phyloP scores from a whole-genome alignment of 2,113 vertebrate species.

The Corydoras maculifer region DNA sequence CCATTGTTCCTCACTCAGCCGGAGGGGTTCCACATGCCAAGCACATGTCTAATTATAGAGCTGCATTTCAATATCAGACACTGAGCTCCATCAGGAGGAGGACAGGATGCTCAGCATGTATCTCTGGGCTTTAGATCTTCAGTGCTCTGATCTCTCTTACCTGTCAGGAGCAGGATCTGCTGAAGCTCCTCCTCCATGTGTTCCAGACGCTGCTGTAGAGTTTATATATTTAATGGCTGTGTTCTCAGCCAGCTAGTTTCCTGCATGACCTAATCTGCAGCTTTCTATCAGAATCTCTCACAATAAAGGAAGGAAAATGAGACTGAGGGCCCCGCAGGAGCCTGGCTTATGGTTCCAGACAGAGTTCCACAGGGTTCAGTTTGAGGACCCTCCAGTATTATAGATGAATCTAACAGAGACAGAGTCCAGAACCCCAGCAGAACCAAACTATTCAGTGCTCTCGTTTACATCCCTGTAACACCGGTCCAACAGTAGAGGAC shows the following conservation, averaged over 20 bases:
- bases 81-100: constrained; percentile 2
- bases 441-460: no score
- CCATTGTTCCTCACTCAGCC: constrained; percentile 40
- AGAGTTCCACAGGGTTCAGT: no score
- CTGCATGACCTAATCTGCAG: constrained; percentile 39
- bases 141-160: neutral
- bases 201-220: constrained; percentile 8
- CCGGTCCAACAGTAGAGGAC: no score
- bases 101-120: no score
- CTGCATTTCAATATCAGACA: constrained; percentile 22
- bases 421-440: no score
- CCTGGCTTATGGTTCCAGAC: no score
- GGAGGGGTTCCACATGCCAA: constrained; percentile 30
- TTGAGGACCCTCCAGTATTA: no score
- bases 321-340: neutral
- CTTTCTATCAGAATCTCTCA: constrained; percentile 18
- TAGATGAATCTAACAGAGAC: no score
- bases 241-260: constrained; percentile 31
- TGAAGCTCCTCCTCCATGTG: neutral
- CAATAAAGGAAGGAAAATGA: constrained; percentile 15
- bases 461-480: no score
- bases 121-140: constrained; percentile 1
- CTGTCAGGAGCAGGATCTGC: constrained; percentile 4
- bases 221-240: constrained; percentile 31
- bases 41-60: constrained; percentile 31